phyloP scores from a whole-genome alignment of 2,888 invertebrate species.

The Xestia xanthographa region DNA sequence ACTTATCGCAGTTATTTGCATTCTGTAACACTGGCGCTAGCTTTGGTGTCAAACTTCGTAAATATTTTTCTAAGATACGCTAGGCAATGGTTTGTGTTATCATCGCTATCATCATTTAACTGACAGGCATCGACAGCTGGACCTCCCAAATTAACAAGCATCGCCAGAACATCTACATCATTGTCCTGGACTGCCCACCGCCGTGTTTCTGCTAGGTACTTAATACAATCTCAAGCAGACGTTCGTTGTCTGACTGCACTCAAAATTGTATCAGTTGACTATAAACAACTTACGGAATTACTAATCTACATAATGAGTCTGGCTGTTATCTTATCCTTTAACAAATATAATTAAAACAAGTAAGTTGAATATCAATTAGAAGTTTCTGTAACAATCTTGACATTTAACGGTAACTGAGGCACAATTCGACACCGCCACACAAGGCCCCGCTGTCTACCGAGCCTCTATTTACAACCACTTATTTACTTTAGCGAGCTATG shows the following conservation, averaged over 20 bases:
- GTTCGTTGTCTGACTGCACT: background rate
- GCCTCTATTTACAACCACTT: conserved; percentile 53
- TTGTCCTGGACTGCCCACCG: background rate
- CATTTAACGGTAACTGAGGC: conserved; percentile 39
- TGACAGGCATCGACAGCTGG: background rate
- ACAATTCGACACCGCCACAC: conserved; percentile 42
- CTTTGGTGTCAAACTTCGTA: conserved; percentile 24
- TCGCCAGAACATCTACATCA: background rate
- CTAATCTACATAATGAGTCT: conserved; percentile 8
- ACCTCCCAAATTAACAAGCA: background rate
- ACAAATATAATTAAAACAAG: conserved; percentile 12
- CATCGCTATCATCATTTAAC: background rate
- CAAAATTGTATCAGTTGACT: conserved; percentile 26
- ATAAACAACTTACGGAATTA: conserved; percentile 13
- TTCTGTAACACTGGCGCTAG: conserved; percentile 36
- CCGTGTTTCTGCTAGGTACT: background rate
- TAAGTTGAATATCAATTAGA: conserved; percentile 32
- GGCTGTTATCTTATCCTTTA: conserved; percentile 21
- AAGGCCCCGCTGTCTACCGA: conserved; percentile 66
- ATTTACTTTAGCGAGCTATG: conserved; percentile 57
- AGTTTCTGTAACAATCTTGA: conserved; percentile 48
- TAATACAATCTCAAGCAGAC: background rate
- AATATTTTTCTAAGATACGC: conserved; percentile 1
- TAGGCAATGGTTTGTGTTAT: background rate
- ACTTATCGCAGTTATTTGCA: conserved; percentile 58